Conservation (phyloP, 2,888 invertebrate species). For the Halocaridina rubra region DNA sequence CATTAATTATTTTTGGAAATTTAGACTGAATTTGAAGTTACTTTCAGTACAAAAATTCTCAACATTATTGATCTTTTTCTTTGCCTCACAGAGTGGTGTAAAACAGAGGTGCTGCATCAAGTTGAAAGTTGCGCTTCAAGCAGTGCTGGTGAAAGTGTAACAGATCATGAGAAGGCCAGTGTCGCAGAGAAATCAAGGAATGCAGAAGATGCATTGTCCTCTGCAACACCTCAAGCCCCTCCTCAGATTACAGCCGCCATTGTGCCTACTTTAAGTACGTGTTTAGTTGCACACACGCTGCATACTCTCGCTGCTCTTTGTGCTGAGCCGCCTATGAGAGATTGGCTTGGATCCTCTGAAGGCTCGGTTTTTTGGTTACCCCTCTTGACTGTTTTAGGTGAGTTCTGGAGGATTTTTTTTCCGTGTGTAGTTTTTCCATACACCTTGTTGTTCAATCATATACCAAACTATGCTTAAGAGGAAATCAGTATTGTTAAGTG, state of each 20-base stretch:
- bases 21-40: too few species aligned
- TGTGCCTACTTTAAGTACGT: slow-evolving; percentile 51
- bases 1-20: too few species aligned
- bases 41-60: too few species aligned
- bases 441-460: too few species aligned
- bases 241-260: slow-evolving; percentile 46
- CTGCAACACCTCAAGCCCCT: slow-evolving; percentile 34
- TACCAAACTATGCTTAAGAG: too few species aligned
- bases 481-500: too few species aligned
- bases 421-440: too few species aligned
- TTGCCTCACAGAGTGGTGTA: slow-evolving; percentile 63
- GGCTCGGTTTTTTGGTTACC: slow-evolving; percentile 90
- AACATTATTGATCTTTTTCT: too few species aligned
- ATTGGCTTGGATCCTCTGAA: slow-evolving; percentile 85
- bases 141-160: slow-evolving; percentile 54
- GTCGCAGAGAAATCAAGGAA: slow-evolving; percentile 33
- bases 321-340: slow-evolving; percentile 83
- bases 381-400: slow-evolving; percentile 80
- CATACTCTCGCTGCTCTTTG: slow-evolving; percentile 86
- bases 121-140: slow-evolving; percentile 58
- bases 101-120: slow-evolving; percentile 55
- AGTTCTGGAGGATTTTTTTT: too few species aligned
- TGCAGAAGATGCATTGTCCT: slow-evolving; percentile 39
- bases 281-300: slow-evolving; percentile 68
- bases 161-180: slow-evolving; percentile 53